These are phyloP conservation scores for Beris chalybata DNA, from an alignment of 2,888 invertebrate genomes.

Conservation along the genomic window DNA sequence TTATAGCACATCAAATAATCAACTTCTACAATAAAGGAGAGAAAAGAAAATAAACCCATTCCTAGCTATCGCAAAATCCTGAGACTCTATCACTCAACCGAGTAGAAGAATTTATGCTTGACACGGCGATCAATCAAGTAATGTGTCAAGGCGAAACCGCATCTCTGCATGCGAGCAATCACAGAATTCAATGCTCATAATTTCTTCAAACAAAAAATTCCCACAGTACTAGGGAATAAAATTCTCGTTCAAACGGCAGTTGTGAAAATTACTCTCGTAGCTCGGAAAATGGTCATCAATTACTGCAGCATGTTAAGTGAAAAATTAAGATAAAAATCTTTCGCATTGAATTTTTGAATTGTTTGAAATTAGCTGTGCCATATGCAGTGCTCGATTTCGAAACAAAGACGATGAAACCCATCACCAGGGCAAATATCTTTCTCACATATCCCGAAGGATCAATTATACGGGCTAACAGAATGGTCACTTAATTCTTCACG, in stretches of 20 bases:
- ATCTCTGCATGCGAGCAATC: conserved; percentile 5
- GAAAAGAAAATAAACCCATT: no score
- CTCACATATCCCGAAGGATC: conserved; percentile 21
- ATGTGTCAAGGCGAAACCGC: conserved; percentile 20
- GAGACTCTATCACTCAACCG: no score
- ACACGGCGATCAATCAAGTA: conserved; percentile 17
- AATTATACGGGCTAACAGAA: conserved; percentile 36
- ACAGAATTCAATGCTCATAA: conserved; percentile 2
- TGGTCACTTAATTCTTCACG: conserved; percentile 13
- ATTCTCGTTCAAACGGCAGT: no score
- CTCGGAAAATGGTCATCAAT: conserved; percentile 20
- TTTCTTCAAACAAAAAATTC: conserved; percentile 13
- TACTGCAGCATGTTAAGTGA: conserved; percentile 21
- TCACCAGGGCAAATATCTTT: conserved; percentile 25
- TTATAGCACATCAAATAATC: no score
- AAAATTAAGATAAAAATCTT: conserved; percentile 37
- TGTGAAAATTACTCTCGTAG: neutral
- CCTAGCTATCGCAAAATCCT: no score
- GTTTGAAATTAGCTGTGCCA: conserved; percentile 35
- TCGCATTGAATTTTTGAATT: conserved; percentile 23
- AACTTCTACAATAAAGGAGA: no score
- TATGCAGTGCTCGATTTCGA: conserved; percentile 34
- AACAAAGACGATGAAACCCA: conserved; percentile 20
- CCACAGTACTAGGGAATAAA: conserved; percentile 9
- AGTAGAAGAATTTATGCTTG: no score